phyloP scores from a whole-genome alignment of 1,140 invertebrate genomes.

The Orchesella cincta region DNA sequence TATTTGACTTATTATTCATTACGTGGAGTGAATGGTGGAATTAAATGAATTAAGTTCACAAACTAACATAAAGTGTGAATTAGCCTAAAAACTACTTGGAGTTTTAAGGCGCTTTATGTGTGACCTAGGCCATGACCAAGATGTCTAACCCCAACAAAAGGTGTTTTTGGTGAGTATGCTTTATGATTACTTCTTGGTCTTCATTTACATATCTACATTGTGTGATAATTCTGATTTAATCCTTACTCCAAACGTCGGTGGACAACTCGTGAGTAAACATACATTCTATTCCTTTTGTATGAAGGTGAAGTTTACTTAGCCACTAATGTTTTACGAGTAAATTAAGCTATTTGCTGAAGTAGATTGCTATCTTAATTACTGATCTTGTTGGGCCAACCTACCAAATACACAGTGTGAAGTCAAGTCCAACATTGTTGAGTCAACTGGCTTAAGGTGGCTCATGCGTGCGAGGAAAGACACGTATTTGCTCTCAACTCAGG shows the following conservation, averaged over 20 bases:
- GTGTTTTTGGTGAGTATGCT: not conserved
- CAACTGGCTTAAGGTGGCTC: too few species aligned
- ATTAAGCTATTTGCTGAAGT: not conserved
- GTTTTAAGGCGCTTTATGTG: not conserved
- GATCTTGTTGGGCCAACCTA: not conserved
- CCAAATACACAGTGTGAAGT: too few species aligned
- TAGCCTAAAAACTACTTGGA: not conserved
- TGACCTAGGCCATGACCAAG: constrained; percentile 16
- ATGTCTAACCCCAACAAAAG: not conserved
- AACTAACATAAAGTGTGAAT: not conserved
- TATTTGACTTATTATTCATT: not conserved
- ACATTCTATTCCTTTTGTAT: not conserved
- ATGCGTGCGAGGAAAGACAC: too few species aligned
- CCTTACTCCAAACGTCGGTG: too few species aligned
- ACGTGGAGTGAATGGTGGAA: too few species aligned
- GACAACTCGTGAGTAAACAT: not conserved
- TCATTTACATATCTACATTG: not conserved
- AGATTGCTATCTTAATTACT: not conserved
- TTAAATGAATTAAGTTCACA: not conserved
- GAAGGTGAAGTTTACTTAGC: not conserved
- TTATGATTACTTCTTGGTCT: not conserved
- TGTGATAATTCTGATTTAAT: too few species aligned
- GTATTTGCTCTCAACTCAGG: too few species aligned
- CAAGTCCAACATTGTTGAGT: too few species aligned
- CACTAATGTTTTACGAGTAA: not conserved